A percentile compares a stretch with the other conserved stretches of the same genome.
These are phyloP conservation scores for Eremobia ochroleuca DNA, from an alignment of 2,888 invertebrate genomes.

Conservation along the genomic window DNA sequence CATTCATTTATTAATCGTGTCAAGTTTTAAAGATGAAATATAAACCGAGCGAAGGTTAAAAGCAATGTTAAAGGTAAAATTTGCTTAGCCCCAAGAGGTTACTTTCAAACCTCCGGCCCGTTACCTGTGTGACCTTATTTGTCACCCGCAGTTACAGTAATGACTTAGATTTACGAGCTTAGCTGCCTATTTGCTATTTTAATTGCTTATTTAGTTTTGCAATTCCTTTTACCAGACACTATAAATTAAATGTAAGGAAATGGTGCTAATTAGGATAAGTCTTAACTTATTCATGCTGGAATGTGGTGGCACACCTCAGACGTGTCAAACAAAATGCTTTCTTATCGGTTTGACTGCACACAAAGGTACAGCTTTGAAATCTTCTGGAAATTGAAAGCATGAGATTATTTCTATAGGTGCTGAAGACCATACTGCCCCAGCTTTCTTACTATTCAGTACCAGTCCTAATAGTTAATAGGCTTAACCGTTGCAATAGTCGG, in stretches of 20 bases:
- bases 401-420: not conserved
- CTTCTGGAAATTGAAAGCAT: not conserved
- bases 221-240: constrained; percentile 29
- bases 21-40: constrained; percentile 37
- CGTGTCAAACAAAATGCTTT: not conserved
- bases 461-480: constrained; percentile 31
- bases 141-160: constrained; percentile 64
- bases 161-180: constrained; percentile 55
- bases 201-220: constrained; percentile 68
- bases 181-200: constrained; percentile 62
- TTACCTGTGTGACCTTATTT: constrained; percentile 72
- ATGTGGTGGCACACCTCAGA: not conserved
- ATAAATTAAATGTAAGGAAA: constrained; percentile 42
- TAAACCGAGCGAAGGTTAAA: constrained; percentile 59
- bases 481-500: constrained; percentile 52
- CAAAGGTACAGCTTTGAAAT: not conserved
- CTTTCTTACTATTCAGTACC: constrained; percentile 48
- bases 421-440: not conserved
- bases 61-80: constrained; percentile 53
- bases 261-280: constrained; percentile 19
- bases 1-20: constrained; percentile 38
- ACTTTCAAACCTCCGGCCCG: constrained; percentile 57
- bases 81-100: constrained; percentile 52
- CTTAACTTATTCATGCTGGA: not conserved
- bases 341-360: not conserved